Evolutionary conservation across 1,140 invertebrate species (phyloP), one percentile per base, ranked within the genome.

Genomic region (Drosophila pallidifrons): DNA sequence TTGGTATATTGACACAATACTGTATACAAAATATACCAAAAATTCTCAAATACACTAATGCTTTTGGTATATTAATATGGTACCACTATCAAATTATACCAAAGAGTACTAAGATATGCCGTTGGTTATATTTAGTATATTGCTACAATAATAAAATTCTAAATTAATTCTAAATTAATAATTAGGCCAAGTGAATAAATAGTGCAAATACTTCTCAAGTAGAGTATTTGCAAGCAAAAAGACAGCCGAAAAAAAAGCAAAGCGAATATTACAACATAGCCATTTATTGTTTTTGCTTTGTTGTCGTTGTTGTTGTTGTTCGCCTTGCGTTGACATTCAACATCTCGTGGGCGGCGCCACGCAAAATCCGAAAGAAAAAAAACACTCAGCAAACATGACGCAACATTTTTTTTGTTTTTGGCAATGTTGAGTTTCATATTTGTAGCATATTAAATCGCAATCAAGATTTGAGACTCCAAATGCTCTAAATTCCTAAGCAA

Each of bases 311-410:
- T 13, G 5, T 69, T 47, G 13, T 10, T 54, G 54, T 43, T 63
- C 11, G 32, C n/a, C 11, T 45, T 65, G 32, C n/a, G 20, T 45
- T 65, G 61, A 51, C 61, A 66, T 58, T 57, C 65, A 25, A 30
- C 58, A 47, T 30, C 25, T 30, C 5, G 61, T 15, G 32, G 69
- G 61, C 16, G 52, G 11, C 16, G 32, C 43, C 52, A 55, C 59
- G 59, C 51, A 10, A 38, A 2, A 32, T 7, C 35, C 0, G 20
- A 25, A 25, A 25, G 20, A 25, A 20, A 25, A 25, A 25, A 25
- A 25, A 49, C 49, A 41, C 58, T 13, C 10, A 15, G 46, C 35
- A 15, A 45, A 61, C 38, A 64, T 70, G 68, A 70, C 47, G 49
- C 49, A 69, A 69, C 41, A 47, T 47, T 46, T 16, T 16, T 46